Base-by-base conservation (phyloP, 2,113 vertebrate genomes). In the Holacanthus passer region DNA sequence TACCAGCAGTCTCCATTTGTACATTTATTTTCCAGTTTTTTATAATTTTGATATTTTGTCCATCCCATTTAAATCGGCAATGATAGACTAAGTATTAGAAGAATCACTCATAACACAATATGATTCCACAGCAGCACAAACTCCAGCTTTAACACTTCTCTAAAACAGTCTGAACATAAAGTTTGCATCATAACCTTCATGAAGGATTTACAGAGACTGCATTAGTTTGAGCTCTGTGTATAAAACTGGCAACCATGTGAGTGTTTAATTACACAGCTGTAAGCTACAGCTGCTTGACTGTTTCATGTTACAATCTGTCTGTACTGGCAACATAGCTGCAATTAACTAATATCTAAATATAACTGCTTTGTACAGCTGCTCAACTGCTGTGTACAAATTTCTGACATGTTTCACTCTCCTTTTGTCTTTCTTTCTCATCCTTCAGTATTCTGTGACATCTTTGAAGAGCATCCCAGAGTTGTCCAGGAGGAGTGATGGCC, bases 391-490 rank as follows among this genome's bases (percentile, higher is more conserved):
- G 4, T 19, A 2, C n/a, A 58, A 2, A 50, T 53, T 43, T 29
- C 27, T 37, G 9, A 43, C 13, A 3, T 60, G 0, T 29, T 17
- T 32, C 10, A 2, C 16, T 47, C n/a, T 68, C 5, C 20, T 19
- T 64, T 7, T 41, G 17, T 47, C 22, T 68, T 22, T 65, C 24
- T 56, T 7, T 60, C 13, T 68, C 13, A 4, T 67, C 32, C 29
- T 92, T 62, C 91, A 99, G 98, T 99, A 98, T 89, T 96, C 97
- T 43, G 96, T 98, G 87, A 96, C 97, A 11, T 98, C 97, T 55
- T 95, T 98, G 88, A 99, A 99, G 95, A 98, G 94, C 89, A 97
- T 99, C 88, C 97, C 98, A 43, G 98, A 99, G 90, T 93, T 99
- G 87, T 98, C 97, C 89, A 95, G 98, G 90, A 96, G 97, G 93